A percentile compares a stretch with the other conserved stretches of the same genome.
Evolutionary conservation across 2,888 invertebrate genomes (phyloP).

Genomic region (Dendrolimus pini): DNA sequence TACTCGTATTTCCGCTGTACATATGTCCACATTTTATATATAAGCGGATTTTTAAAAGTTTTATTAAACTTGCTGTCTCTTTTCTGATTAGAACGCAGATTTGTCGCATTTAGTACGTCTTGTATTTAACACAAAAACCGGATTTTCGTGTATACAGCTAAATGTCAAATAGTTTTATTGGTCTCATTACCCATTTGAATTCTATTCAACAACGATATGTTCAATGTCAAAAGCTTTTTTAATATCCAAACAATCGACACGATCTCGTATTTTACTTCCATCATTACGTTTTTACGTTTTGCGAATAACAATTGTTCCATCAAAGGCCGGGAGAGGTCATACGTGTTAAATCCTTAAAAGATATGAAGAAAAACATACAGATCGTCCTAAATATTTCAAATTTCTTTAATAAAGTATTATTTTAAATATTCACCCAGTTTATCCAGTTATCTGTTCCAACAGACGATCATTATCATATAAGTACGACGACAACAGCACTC

Average conservation of each 20-base stretch:
- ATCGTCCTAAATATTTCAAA: too few relatives aligned
- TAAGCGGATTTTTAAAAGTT: too few relatives aligned
- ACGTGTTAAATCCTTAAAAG: neutral
- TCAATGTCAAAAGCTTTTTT: slow-evolving; percentile 10
- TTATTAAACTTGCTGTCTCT: too few relatives aligned
- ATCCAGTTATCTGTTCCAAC: neutral
- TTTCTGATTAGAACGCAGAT: too few relatives aligned
- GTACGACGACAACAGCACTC: neutral
- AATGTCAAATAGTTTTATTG: slow-evolving; percentile 17
- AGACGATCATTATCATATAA: neutral
- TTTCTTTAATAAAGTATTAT: neutral
- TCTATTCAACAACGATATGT: slow-evolving; percentile 13
- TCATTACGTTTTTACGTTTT: neutral
- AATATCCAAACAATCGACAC: neutral
- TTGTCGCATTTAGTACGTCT: neutral
- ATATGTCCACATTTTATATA: too few relatives aligned
- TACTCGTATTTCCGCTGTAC: too few relatives aligned
- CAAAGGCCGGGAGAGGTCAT: neutral
- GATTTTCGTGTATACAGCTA: slow-evolving; percentile 2
- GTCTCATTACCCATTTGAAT: slow-evolving; percentile 14
- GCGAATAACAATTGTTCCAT: neutral
- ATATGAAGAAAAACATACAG: too few relatives aligned
- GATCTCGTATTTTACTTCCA: neutral
- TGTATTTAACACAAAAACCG: neutral
- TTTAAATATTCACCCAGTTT: neutral